Percentiles rank a stretch among this genome's conserved stretches.
Evolutionary conservation across 2,797 vertebrate genomes (phyloP).

Genomic region (Muraenolepis orangiensis): DNA sequence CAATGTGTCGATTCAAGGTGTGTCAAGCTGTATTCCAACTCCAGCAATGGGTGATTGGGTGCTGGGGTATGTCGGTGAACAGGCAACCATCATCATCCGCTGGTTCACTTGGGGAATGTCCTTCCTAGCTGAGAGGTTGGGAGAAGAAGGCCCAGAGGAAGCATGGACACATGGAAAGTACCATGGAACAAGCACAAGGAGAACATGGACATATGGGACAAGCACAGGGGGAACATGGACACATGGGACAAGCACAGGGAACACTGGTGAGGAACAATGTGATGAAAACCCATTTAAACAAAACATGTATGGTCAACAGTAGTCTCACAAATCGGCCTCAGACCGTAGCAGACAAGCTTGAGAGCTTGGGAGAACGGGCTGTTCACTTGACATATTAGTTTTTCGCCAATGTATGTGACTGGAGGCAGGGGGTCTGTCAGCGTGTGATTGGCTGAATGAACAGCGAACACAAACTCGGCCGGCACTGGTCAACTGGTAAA

Average conservation of each 20-base stretch:
- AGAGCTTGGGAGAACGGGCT: background rate
- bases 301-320: background rate
- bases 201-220: background rate
- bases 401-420: background rate
- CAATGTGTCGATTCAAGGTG: background rate
- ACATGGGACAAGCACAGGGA: background rate
- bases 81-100: background rate
- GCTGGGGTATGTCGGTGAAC: background rate
- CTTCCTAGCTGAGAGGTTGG: background rate
- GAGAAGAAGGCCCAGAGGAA: background rate
- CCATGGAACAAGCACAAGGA: background rate
- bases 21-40: background rate
- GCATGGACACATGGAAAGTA: background rate
- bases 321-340: background rate
- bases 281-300: background rate
- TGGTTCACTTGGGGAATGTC: background rate
- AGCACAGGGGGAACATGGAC: no score
- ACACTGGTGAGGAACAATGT: background rate
- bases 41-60: background rate
- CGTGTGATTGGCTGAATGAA: background rate
- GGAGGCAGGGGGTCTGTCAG: background rate
- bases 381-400: background rate
- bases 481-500: no score
- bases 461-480: background rate
- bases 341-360: background rate